Conservation (phyloP, 2,797 vertebrate species). For the Muscicapa comitata region DNA sequence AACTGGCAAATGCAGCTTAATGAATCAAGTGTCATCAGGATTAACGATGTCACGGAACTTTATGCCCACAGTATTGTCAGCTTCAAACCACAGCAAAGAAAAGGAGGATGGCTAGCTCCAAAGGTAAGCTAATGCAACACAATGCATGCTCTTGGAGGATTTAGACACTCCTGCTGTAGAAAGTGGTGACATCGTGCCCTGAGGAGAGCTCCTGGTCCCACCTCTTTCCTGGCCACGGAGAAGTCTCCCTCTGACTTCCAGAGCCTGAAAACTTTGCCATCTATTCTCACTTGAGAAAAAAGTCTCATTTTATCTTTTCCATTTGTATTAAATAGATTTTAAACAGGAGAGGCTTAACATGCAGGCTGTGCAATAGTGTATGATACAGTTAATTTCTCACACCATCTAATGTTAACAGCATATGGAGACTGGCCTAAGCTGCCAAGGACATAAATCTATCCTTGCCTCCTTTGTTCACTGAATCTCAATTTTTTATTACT, state of each 20-base stretch:
- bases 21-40: background rate
- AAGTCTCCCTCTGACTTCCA: background rate
- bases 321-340: constrained; percentile 7
- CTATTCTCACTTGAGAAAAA: constrained; percentile 35
- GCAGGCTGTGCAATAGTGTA: background rate
- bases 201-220: background rate
- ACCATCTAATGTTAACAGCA: constrained; percentile 31
- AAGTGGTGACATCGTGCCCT: background rate
- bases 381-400: constrained; percentile 46
- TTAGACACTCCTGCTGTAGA: background rate
- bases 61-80: background rate
- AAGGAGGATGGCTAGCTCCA: background rate
- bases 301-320: constrained; percentile 19
- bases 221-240: background rate
- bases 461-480: constrained; percentile 14
- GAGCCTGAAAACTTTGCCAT: constrained; percentile 10
- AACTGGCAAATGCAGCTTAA: background rate
- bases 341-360: constrained; percentile 1
- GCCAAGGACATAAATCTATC: constrained; percentile 48
- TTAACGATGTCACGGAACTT: background rate
- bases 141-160: background rate
- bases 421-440: constrained; percentile 11
- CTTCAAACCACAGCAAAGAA: background rate
- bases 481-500: constrained; percentile 26
- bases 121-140: background rate